Conservation (phyloP, 1,140 invertebrate species). For the Neocloeon triangulifer region DNA sequence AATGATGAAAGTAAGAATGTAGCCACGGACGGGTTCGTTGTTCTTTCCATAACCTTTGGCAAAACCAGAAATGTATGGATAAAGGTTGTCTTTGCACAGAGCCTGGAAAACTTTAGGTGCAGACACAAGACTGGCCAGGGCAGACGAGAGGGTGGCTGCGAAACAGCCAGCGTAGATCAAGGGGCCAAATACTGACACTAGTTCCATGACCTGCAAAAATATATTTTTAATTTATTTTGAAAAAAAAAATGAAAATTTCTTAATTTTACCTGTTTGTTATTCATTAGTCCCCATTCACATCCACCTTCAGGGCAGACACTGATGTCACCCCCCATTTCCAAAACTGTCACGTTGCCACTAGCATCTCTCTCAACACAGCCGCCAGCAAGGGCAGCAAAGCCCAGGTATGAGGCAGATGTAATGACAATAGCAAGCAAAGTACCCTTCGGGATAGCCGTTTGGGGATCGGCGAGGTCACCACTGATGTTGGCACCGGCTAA, state of each 20-base stretch:
- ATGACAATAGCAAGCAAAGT: constrained; percentile 70
- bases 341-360: constrained; percentile 34
- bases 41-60: constrained; percentile 76
- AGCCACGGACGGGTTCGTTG: constrained; percentile 80
- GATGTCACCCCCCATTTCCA: constrained; percentile 23
- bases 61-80: constrained; percentile 82
- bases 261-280: constrained; percentile 60
- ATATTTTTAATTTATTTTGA: too few relatives aligned
- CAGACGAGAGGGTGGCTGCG: constrained; percentile 87
- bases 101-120: constrained; percentile 91
- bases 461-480: constrained; percentile 79
- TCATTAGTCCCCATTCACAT: constrained; percentile 55
- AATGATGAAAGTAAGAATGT: constrained; percentile 77
- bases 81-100: constrained; percentile 85
- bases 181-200: constrained; percentile 72
- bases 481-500: constrained; percentile 85
- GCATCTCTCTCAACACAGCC: constrained; percentile 50
- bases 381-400: constrained; percentile 60
- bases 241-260: background rate
- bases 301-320: constrained; percentile 20
- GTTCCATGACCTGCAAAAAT: constrained; percentile 57
- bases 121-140: constrained; percentile 82
- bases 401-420: constrained; percentile 60
- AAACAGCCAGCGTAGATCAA: constrained; percentile 92
- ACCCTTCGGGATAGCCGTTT: constrained; percentile 71